Evolutionary conservation across 2,888 invertebrate genomes (phyloP), one percentile per base, ranked within the genome.

Genomic region (Nasonovia ribisnigri): DNA sequence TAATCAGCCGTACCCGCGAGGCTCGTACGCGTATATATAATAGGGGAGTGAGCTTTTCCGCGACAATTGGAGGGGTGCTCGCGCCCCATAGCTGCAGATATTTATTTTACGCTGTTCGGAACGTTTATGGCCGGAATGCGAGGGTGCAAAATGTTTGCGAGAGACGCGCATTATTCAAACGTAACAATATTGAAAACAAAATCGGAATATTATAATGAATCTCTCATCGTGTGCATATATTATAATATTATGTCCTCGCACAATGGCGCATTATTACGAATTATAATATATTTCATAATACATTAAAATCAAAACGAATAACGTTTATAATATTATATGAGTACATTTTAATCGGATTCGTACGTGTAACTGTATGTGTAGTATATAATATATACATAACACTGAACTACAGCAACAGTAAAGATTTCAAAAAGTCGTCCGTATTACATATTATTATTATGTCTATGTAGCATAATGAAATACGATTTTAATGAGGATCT

Each of bases 181-280:
- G 91, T 91, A 42, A 84, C 91, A 54, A 54, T 90, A 84, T 84
- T 24, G 91, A 84, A 42, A 84, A 29, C 84, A 46, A 29, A 42
- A 20, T 54, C 51, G 91, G 91, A 84, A 84, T 77, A 77, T 77
- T 77, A 77, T 84, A 91, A 91, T 84, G 91, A 84, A 91, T 57
- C 42, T 54, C 54, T 13, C 54, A n/a, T 48, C 20, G 84, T 43
- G 54, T 10, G n/a, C 36, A 77, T 77, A 77, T 77, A 77, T 77
- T 77, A 77, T 77, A 36, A 77, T 36, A 77, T 77, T 77, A 77
- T 77, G 77, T 77, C 46, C 67, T 13, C 20, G 26, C 36, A 84
- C 84, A 84, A 91, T 57, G 57, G n/a, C 29, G n/a, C 48, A 91
- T 91, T 84, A 43, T 60, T 84, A 84, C 16, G 13, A 54, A 26